Percentiles rank a stretch among this genome's conserved stretches.
These are phyloP conservation scores for Karalla daura DNA, from an alignment of 2,797 vertebrate species.

Conservation along the genomic window DNA sequence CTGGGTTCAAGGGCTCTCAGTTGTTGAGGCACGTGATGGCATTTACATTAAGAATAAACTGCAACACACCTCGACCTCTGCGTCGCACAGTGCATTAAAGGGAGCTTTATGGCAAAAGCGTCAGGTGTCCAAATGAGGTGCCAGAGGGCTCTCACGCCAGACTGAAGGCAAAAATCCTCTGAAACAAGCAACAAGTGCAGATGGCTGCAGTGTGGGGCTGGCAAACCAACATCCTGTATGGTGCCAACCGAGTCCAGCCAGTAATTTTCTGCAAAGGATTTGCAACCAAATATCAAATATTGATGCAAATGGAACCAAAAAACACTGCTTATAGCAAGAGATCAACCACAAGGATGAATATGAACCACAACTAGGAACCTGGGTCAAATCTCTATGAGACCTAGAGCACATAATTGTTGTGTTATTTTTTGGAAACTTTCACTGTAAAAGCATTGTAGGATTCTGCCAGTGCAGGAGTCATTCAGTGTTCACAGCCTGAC, in stretches of 20 bases:
- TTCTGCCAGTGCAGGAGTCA: not conserved
- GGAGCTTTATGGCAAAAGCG: conserved; percentile 1
- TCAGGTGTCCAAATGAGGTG: conserved; percentile 9
- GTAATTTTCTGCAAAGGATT: conserved; percentile 3
- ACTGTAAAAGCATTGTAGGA: no score
- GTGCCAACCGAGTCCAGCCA: conserved; percentile 19
- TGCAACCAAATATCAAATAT: not conserved
- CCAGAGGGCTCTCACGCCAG: conserved; percentile 15
- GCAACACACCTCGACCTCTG: not conserved
- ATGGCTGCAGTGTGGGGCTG: conserved; percentile 40
- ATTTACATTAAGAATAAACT: not conserved
- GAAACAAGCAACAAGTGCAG: conserved; percentile 33
- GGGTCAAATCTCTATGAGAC: no score
- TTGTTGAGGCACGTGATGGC: not conserved
- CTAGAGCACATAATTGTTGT: no score
- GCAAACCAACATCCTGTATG: conserved; percentile 11
- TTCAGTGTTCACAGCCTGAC: no score
- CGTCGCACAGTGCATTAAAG: not conserved
- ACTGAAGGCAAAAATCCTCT: conserved; percentile 21
- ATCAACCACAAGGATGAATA: not conserved
- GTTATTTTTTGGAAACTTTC: no score
- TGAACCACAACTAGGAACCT: not conserved
- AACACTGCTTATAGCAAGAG: not conserved
- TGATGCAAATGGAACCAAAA: not conserved
- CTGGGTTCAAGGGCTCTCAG: not conserved